phyloP scores from a whole-genome alignment of 53 echinoderm and acorn worm genomes.

The Antedon mediterranea region DNA sequence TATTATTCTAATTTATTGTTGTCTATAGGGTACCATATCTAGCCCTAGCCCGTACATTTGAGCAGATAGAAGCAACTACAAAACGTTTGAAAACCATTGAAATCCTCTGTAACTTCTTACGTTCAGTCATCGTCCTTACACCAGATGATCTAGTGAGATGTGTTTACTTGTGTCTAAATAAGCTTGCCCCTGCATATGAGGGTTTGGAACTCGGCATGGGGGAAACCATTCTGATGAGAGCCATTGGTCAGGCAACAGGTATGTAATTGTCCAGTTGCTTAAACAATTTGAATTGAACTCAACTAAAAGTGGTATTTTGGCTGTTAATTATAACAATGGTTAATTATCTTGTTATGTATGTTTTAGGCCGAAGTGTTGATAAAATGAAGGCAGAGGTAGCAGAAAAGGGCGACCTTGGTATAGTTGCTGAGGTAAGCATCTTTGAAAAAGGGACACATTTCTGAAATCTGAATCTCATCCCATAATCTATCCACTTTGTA shows the following conservation, averaged over 20 bases:
- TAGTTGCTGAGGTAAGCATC: conserved; percentile 65
- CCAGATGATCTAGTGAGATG: conserved; percentile 63
- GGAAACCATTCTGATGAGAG: conserved; percentile 76
- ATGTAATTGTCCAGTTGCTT: not conserved
- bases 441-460: no score
- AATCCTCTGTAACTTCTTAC: conserved; percentile 62
- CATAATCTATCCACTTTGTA: not conserved
- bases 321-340: no score
- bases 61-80: conserved; percentile 64
- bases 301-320: no score
- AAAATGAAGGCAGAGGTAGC: conserved; percentile 69
- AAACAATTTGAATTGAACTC: no score
- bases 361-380: conserved; percentile 53
- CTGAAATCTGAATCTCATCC: no score
- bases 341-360: no score
- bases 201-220: conserved; percentile 86
- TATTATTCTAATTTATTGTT: not conserved
- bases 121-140: conserved; percentile 70
- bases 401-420: conserved; percentile 72
- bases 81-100: conserved; percentile 72
- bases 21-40: conserved; percentile 72
- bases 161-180: conserved; percentile 85
- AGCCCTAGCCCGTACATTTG: conserved; percentile 77
- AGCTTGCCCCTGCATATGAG: conserved; percentile 91
- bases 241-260: conserved; percentile 92